Evolutionary conservation across 2,113 vertebrate genomes (phyloP).

Genomic region (Scomber japonicus): DNA sequence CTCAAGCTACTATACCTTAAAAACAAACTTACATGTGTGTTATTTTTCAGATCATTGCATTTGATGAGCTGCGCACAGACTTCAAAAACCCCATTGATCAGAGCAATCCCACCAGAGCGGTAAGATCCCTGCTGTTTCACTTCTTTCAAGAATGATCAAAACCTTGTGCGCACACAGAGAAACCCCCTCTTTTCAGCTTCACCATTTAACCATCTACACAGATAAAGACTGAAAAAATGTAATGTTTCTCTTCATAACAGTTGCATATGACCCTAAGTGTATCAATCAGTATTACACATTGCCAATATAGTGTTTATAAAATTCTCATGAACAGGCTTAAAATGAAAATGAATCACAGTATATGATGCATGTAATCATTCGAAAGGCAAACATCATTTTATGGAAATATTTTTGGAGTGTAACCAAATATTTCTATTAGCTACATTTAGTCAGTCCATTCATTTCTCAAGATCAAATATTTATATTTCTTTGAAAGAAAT

Average conservation of each 20-base stretch:
- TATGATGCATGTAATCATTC: not conserved
- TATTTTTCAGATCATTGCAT: constrained; percentile 94
- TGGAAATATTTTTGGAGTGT: constrained; percentile 14
- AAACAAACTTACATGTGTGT: constrained; percentile 33
- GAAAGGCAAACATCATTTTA: not conserved
- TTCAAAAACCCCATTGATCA: constrained; percentile 99
- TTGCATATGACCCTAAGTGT: not conserved
- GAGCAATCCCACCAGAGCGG: constrained; percentile 96
- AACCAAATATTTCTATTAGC: constrained; percentile 6
- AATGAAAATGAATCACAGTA: not conserved
- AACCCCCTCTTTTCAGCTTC: constrained; percentile 34
- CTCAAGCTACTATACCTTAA: not conserved
- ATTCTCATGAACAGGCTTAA: not conserved
- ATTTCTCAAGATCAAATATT: constrained; percentile 46
- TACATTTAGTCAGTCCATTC: constrained; percentile 10
- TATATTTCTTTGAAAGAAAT: constrained; percentile 9
- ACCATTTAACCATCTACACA: constrained; percentile 15
- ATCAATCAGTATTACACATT: not conserved
- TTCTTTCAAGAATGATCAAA: constrained; percentile 57
- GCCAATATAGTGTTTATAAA: not conserved
- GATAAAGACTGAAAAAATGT: not conserved
- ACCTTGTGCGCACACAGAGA: constrained; percentile 8
- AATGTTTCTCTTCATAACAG: not conserved
- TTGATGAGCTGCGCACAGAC: constrained; percentile 97
- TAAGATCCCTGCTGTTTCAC: constrained; percentile 82